phyloP scores from a whole-genome alignment of 1,140 invertebrate genomes.

The Cotesia typhae region DNA sequence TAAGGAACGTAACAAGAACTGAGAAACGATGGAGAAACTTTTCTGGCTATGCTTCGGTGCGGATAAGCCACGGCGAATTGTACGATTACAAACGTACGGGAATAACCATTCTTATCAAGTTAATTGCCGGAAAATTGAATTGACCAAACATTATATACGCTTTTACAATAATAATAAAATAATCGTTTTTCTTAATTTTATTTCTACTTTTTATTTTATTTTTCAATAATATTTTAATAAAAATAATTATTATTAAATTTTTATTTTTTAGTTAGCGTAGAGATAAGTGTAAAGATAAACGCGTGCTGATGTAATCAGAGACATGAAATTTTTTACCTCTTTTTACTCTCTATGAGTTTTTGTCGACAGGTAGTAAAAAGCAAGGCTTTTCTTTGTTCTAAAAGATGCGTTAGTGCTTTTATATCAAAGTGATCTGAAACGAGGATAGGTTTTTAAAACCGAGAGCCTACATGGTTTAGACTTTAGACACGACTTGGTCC shows the following conservation, averaged over 20 bases:
- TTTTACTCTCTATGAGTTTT: slow-evolving; percentile 36
- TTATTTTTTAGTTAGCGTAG: no score
- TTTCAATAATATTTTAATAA: no score
- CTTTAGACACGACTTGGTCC: no score
- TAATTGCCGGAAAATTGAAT: slow-evolving; percentile 37
- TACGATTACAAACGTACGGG: slow-evolving; percentile 26
- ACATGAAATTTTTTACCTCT: slow-evolving; percentile 19
- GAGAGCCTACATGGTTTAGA: no score
- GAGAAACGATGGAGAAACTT: slow-evolving; percentile 14
- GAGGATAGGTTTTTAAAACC: slow-evolving; percentile 10
- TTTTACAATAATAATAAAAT: no score
- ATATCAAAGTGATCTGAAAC: slow-evolving; percentile 37
- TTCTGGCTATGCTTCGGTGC: slow-evolving; percentile 1
- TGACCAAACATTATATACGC: background rate
- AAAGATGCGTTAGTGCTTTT: slow-evolving; percentile 33
- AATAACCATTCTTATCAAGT: slow-evolving; percentile 27
- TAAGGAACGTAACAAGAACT: background rate
- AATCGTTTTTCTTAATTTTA: no score
- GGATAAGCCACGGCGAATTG: background rate
- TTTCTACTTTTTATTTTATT: no score
- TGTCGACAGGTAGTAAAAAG: slow-evolving; percentile 1
- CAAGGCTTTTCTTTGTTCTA: slow-evolving; percentile 28
- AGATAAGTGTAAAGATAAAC: slow-evolving; percentile 1
- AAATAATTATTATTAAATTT: no score
- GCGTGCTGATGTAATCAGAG: slow-evolving; percentile 29